Percentiles rank a stretch among this genome's conserved stretches.
phyloP scores from a whole-genome alignment of 2,113 vertebrate species.

The Lepus europaeus region DNA sequence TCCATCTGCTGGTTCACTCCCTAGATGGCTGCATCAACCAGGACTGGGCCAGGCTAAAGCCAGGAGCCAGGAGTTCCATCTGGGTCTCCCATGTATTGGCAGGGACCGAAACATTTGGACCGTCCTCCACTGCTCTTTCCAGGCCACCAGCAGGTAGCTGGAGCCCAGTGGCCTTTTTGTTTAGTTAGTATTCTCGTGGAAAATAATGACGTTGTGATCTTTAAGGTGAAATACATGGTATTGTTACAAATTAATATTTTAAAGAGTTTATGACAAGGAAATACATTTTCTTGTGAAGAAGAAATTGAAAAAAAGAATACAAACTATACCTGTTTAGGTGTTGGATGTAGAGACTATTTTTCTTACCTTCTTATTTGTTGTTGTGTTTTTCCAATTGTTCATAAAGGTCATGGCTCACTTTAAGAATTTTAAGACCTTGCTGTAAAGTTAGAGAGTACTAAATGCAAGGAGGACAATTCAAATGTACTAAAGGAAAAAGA shows the following conservation, averaged over 20 bases:
- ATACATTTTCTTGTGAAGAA: constrained; percentile 19
- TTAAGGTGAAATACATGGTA: background rate
- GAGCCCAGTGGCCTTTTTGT: background rate
- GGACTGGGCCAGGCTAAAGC: too few relatives aligned
- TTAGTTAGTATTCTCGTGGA: background rate
- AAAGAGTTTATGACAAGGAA: background rate
- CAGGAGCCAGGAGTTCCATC: too few relatives aligned
- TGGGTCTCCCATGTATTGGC: too few relatives aligned
- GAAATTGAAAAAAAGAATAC: background rate
- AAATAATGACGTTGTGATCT: constrained; percentile 8
- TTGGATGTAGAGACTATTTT: constrained; percentile 7
- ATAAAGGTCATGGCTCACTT: background rate
- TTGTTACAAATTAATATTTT: constrained; percentile 6
- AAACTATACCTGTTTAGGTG: background rate
- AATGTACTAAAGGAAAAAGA: background rate
- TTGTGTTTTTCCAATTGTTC: constrained; percentile 49
- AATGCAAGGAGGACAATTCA: constrained; percentile 20
- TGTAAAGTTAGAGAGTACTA: background rate
- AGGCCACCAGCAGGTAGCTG: too few relatives aligned
- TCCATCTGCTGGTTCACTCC: too few relatives aligned
- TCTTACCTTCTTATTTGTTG: background rate
- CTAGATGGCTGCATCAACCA: too few relatives aligned
- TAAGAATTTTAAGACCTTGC: background rate
- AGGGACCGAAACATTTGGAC: too few relatives aligned
- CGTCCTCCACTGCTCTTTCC: too few relatives aligned